Evolutionary conservation across 2,113 vertebrate genomes (phyloP).

Genomic region (Fulica atra): DNA sequence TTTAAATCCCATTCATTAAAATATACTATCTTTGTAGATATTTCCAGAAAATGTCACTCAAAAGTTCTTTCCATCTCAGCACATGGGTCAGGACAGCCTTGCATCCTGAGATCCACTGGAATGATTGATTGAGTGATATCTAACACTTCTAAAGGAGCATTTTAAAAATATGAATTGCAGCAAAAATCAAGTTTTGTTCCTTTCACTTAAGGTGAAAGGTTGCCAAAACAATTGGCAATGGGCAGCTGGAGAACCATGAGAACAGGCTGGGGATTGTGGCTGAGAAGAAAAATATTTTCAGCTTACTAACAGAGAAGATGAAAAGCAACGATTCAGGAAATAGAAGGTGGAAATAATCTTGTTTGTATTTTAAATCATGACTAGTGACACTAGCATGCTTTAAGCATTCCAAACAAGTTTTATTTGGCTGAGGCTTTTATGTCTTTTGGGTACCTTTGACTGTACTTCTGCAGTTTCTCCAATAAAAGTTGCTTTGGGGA

Average conservation of each 20-base stretch:
- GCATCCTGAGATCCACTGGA: not conserved
- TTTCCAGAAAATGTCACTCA: not conserved
- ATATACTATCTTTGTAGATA: not conserved
- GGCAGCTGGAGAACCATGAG: not conserved
- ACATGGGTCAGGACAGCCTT: not conserved
- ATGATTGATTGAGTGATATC: not conserved
- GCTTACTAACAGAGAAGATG: not conserved
- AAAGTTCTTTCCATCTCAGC: not conserved
- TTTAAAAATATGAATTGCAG: not conserved
- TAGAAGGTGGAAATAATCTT: not conserved
- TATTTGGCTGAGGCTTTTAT: not conserved
- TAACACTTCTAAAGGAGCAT: not conserved
- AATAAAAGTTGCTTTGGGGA: not conserved
- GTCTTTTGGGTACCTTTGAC: not conserved
- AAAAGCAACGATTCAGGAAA: not conserved
- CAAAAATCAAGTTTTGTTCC: not conserved
- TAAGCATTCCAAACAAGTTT: not conserved
- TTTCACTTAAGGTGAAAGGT: not conserved
- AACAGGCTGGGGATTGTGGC: not conserved
- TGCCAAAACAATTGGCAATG: not conserved
- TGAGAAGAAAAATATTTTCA: not conserved
- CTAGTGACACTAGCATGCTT: not conserved
- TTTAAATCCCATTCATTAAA: not conserved
- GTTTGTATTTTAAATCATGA: not conserved
- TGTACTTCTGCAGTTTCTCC: not conserved